phyloP scores from a whole-genome alignment of 1,140 invertebrate genomes.

The Meloidogyne exigua region DNA sequence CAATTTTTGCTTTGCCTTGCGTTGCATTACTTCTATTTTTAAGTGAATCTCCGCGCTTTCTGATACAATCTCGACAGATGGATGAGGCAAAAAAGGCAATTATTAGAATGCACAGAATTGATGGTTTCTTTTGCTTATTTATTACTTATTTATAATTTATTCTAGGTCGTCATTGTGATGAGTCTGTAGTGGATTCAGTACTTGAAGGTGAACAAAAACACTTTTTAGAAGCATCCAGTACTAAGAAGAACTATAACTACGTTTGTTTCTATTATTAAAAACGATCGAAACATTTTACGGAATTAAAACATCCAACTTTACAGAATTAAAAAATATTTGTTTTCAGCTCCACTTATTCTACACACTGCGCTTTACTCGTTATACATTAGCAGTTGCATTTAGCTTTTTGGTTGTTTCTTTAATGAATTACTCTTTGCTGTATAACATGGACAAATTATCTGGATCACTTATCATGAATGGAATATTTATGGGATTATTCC shows the following conservation, averaged over 20 bases:
- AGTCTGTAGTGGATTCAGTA: slow-evolving; percentile 41
- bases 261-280: slow-evolving; percentile 9
- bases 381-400: slow-evolving; percentile 51
- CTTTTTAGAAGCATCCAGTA: slow-evolving; percentile 33
- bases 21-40: slow-evolving; percentile 45
- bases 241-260: slow-evolving; percentile 49
- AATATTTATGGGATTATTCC: slow-evolving; percentile 52
- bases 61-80: slow-evolving; percentile 53
- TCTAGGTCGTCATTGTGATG: slow-evolving; percentile 35
- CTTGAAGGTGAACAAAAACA: slow-evolving; percentile 39
- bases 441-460: slow-evolving; percentile 60
- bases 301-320: neutral
- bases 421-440: slow-evolving; percentile 56
- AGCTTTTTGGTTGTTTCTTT: slow-evolving; percentile 50
- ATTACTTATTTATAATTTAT: neutral
- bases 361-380: slow-evolving; percentile 45
- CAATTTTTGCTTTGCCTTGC: slow-evolving; percentile 40
- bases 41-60: slow-evolving; percentile 51
- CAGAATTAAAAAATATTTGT: neutral
- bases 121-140: slow-evolving; percentile 7
- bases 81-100: slow-evolving; percentile 52
- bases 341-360: slow-evolving; percentile 46
- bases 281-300: neutral
- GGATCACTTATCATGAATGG: slow-evolving; percentile 54
- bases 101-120: slow-evolving; percentile 22